These are phyloP conservation scores for Axea sp. DNA, from an alignment of 2,888 invertebrate genomes.

Conservation along the genomic window DNA sequence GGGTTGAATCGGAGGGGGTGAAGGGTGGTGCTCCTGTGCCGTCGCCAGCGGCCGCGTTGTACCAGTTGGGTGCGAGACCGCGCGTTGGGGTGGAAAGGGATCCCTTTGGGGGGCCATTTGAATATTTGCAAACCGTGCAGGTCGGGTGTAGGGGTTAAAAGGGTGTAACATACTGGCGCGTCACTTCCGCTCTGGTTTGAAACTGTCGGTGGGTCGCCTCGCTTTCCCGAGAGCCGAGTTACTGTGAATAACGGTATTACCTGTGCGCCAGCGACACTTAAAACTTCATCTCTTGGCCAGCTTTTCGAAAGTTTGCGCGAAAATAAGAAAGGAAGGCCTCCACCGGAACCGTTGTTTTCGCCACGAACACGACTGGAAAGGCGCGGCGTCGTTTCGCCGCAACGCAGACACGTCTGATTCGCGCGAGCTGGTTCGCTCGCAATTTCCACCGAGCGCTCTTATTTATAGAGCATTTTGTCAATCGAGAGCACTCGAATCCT, in stretches of 20 bases:
- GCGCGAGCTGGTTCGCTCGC: too few relatives aligned
- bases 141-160: constrained; percentile 72
- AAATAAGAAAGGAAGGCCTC: constrained; percentile 25
- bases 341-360: constrained; percentile 33
- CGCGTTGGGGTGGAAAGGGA: constrained; percentile 63
- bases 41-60: constrained; percentile 64
- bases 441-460: too few relatives aligned
- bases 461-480: too few relatives aligned
- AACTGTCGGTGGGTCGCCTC: constrained; percentile 70
- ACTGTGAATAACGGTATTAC: constrained; percentile 69
- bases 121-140: constrained; percentile 78
- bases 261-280: constrained; percentile 65
- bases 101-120: constrained; percentile 78
- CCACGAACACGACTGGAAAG: constrained; percentile 6
- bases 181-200: constrained; percentile 73
- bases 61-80: constrained; percentile 71
- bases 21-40: constrained; percentile 75
- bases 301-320: constrained; percentile 27
- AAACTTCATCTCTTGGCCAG: constrained; percentile 68
- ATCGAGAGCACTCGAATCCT: too few relatives aligned
- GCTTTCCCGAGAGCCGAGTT: constrained; percentile 56
- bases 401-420: too few relatives aligned
- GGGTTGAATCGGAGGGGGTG: constrained; percentile 57
- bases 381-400: too few relatives aligned
- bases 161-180: constrained; percentile 77